Evolutionary conservation across 2,797 vertebrate genomes (phyloP).

Genomic region (Vultur gryphus): DNA sequence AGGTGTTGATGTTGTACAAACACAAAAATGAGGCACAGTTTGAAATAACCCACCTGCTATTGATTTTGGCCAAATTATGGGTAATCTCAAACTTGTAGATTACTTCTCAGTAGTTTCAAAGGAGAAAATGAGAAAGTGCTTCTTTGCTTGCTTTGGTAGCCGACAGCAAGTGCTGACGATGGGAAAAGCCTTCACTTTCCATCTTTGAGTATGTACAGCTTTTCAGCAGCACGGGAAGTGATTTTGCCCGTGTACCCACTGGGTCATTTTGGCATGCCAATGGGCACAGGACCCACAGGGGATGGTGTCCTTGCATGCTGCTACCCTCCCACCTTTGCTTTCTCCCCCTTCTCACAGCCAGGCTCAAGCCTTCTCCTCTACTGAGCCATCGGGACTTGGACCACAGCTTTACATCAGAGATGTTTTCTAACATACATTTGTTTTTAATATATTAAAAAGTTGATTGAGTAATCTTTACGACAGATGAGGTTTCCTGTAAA

Average conservation of each 20-base stretch:
- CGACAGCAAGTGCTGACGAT: background rate
- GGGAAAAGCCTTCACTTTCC: background rate
- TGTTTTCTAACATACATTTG: background rate
- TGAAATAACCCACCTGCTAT: constrained; percentile 59
- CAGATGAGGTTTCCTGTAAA: constrained; percentile 19
- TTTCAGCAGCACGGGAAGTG: background rate
- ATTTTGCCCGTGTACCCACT: background rate
- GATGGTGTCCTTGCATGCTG: accelerated
- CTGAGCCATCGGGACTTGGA: background rate
- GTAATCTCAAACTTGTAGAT: constrained; percentile 37
- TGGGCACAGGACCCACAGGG: accelerated
- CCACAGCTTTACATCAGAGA: background rate
- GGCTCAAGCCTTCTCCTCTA: background rate
- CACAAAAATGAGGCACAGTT: constrained; percentile 46
- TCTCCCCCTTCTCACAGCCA: background rate
- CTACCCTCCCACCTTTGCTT: background rate
- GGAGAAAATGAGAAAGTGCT: background rate
- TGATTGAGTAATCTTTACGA: background rate
- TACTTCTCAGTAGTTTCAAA: constrained; percentile 15
- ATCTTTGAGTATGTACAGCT: background rate
- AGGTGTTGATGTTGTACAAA: constrained; percentile 64
- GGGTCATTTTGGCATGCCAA: background rate
- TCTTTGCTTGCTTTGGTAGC: background rate
- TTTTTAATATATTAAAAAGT: constrained; percentile 13
- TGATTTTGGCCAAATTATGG: constrained; percentile 50